phyloP scores from a whole-genome alignment of 2,888 invertebrate genomes.

The Diachrysia chrysitis region DNA sequence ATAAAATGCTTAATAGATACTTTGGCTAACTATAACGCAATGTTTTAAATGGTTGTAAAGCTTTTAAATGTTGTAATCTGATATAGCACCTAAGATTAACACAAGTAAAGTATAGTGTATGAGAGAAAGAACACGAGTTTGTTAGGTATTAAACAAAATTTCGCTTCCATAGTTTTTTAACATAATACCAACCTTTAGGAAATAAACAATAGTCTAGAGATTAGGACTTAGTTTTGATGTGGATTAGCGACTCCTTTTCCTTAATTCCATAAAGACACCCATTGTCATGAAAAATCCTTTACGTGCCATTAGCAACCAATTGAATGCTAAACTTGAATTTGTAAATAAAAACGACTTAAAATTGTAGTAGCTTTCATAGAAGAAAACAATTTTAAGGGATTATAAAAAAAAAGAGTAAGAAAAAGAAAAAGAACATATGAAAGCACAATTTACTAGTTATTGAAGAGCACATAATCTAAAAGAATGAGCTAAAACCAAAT shows the following conservation, averaged over 20 bases:
- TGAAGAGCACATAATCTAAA: no score
- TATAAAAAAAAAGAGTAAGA: no score
- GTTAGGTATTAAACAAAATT: neutral
- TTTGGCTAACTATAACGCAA: conserved; percentile 1
- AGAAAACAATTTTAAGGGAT: no score
- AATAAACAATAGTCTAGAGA: neutral
- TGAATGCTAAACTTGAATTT: neutral
- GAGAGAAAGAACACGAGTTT: neutral
- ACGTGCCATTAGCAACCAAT: neutral
- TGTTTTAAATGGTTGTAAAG: conserved; percentile 9
- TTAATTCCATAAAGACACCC: neutral
- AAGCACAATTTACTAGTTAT: no score
- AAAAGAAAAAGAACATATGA: no score
- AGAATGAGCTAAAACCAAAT: no score
- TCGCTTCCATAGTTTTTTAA: neutral
- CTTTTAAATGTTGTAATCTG: neutral
- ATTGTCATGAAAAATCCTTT: neutral
- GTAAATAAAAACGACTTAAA: no score
- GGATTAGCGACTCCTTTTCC: neutral
- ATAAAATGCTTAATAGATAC: conserved; percentile 3
- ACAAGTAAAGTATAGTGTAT: neutral
- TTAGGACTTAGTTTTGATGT: neutral
- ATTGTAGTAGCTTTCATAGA: no score
- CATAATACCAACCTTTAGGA: neutral
- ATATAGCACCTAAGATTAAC: neutral